Conservation (phyloP, 2,797 vertebrate species). For the Dicrostonyx torquatus region DNA sequence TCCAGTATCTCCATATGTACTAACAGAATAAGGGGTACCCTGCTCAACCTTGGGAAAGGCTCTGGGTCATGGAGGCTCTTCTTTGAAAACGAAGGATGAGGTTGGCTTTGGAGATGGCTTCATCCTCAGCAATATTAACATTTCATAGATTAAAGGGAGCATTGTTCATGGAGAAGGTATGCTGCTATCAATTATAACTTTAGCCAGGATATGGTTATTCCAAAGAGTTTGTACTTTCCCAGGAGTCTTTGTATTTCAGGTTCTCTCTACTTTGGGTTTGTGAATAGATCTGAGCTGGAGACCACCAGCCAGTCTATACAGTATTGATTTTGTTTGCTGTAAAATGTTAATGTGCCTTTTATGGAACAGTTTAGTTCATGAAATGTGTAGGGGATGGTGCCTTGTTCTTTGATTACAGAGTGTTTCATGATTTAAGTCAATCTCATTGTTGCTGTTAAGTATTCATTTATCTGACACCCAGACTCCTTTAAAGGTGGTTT, state of each 20-base stretch:
- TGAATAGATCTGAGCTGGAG: neutral
- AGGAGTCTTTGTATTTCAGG: neutral
- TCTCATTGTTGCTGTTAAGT: slow-evolving; percentile 38
- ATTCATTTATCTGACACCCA: slow-evolving; percentile 55
- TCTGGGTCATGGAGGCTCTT: neutral
- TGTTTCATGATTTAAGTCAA: slow-evolving; percentile 57
- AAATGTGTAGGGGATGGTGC: neutral
- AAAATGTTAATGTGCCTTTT: neutral
- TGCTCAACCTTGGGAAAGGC: neutral
- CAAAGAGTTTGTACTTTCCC: neutral
- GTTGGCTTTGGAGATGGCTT: neutral
- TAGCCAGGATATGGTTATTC: neutral
- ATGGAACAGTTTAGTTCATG: neutral
- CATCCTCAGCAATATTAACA: neutral
- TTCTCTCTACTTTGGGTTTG: neutral
- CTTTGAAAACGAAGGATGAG: neutral
- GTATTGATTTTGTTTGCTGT: slow-evolving; percentile 18
- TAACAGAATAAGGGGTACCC: neutral
- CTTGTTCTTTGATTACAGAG: slow-evolving; percentile 36
- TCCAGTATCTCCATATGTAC: neutral
- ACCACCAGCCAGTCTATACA: neutral
- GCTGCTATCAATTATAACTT: neutral
- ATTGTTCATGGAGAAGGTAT: neutral
- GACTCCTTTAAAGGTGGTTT: slow-evolving; percentile 55
- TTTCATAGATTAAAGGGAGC: neutral